Evolutionary conservation across 1,140 invertebrate genomes (phyloP), one percentile per base, ranked within the genome.

Genomic region (Panulirus ornatus): DNA sequence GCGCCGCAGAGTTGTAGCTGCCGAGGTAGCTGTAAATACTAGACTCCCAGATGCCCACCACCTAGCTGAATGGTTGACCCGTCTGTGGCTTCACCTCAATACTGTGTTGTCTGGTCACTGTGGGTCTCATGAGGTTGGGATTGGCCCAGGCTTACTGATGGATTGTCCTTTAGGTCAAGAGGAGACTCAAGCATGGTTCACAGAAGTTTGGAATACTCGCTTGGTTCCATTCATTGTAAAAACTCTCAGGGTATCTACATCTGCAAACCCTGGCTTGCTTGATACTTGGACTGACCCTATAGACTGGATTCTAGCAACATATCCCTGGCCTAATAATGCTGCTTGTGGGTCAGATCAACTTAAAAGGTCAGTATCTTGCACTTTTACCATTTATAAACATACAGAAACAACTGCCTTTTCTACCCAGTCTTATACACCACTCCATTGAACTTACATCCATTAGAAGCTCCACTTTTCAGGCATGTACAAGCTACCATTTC

Each of bases 11-110:
- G 88, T 89, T 8, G 88, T 73, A n/a, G 79, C 88, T 42, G 88
- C 88, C 19, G 88, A 89, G 38, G 88, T 83, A 19, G 88, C 88
- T 3, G 79, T 44, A 19, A 89, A 84, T 34, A 89, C 88, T 16
- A 82, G 79, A 75, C 88, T 89, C 27, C 88, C 88, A 2, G 88
- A 89, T 58, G 88, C 88, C 38, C 88, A 89, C 71, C 88, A 89
- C 66, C 71, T 89, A 9, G 88, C 88, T 22, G 88, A 89, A 34
- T 89, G 88, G 88, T 51, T 89, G 11, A 81, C 88, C 2, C 42
- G 88, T 6, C 71, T 89, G n/a, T 89, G 88, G 88, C 88, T 89
- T 19, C 88, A 89, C 79, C 79, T 89, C 38, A 89, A 89, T 70
- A 89, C 88, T 5, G 42, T 83, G 47, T 51, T 89, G n/a, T 70